These are phyloP conservation scores for Ataeniobius toweri DNA, from an alignment of 2,797 vertebrate genomes.

Conservation along the genomic window DNA sequence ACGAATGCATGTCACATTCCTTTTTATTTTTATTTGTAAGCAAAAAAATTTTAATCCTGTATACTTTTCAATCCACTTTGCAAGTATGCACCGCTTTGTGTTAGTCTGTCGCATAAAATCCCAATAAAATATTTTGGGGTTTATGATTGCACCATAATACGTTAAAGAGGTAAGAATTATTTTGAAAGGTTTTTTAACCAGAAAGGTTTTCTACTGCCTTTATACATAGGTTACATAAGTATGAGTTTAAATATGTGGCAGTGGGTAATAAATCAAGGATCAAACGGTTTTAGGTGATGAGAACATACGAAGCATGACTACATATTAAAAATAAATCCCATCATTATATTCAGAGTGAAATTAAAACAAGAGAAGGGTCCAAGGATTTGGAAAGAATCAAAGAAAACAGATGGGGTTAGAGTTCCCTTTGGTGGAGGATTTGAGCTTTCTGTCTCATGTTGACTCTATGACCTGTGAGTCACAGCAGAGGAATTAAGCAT, in stretches of 20 bases:
- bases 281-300: neutral
- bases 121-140: neutral
- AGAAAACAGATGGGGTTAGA: slow-evolving; percentile 30
- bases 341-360: slow-evolving; percentile 19
- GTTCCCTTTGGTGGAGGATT: slow-evolving; percentile 33
- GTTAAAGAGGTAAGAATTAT: neutral
- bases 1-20: neutral
- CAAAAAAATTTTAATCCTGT: neutral
- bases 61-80: neutral
- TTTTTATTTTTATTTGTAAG: neutral
- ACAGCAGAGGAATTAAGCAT: slow-evolving; percentile 64
- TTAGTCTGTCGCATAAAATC: neutral
- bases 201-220: neutral
- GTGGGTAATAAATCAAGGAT: neutral
- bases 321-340: slow-evolving; percentile 27
- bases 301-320: slow-evolving; percentile 4
- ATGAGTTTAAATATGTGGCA: slow-evolving; percentile 11
- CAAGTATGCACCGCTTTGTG: neutral
- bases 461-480: slow-evolving; percentile 66
- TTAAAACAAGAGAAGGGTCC: slow-evolving; percentile 3
- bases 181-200: neutral
- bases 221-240: neutral
- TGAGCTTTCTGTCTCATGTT: slow-evolving; percentile 40
- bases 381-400: slow-evolving; percentile 16
- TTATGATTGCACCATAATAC: neutral